Base-by-base conservation (phyloP, 2,113 vertebrate species). In the Sminthopsis crassicaudata region DNA sequence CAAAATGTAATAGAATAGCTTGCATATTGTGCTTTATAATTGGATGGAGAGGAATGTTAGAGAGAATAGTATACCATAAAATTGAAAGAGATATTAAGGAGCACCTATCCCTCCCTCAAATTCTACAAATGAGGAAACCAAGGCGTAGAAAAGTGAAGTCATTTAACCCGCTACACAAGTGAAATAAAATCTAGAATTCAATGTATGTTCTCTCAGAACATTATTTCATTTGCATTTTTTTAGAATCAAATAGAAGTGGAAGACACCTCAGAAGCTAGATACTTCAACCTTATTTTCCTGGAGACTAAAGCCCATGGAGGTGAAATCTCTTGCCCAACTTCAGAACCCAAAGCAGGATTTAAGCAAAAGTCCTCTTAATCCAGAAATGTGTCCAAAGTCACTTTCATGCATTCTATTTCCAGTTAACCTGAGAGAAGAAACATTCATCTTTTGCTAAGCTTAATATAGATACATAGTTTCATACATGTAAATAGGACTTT, bases 111-210 rank as follows among this genome's bases (percentile, higher is more conserved):
- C 6, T 5, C 2, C 36, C 12, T 89, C 16, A 12, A 16, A 46
- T 94, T 94, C 50, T 95, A 25, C 24, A 93, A 9, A 2, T 57
- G 26, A 92, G 76, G 42, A 94, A 94, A 54, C 9, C 22, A 10
- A 95, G n/a, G 90, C 24, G 76, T 53, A 53, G 10, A 76, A 8
- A 53, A 23, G 51, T 26, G 24, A 95, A 91, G 8, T 76, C 94
- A 91, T 53, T 27, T 52, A 89, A 0, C 50, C 23, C 1, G 7
- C 91, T 93, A 50, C 30, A 60, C 8, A 84, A 12, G 25, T 92
- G 27, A 90, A 94, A 89, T 92, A 42, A 19, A 57, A 92, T 14
- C 23, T 55, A 96, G 46, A 92, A 92, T 89, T 91, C 23, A 94
- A 36, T 42, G 36, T 42, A 42, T 42, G 36, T 42, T 42, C 36